Conservation (phyloP, 2,888 invertebrate genomes). For the Timema cristinae region DNA sequence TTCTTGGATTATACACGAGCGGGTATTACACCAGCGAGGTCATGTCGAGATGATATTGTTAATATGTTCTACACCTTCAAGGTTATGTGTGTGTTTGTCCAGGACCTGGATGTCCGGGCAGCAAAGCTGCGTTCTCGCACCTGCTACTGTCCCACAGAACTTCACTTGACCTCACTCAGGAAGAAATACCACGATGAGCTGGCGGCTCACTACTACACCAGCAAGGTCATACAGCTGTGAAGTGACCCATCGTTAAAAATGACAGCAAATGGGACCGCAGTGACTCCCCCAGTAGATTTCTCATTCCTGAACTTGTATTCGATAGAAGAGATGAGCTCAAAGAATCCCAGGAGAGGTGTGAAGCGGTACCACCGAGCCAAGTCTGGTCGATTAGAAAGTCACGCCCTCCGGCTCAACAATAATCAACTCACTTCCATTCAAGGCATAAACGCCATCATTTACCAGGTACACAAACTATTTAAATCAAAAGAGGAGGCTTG, state of each 20-base stretch:
- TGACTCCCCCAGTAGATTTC: constrained; percentile 35
- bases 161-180: constrained; percentile 11
- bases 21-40: no score
- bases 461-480: constrained; percentile 29
- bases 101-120: constrained; percentile 21
- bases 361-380: constrained; percentile 32
- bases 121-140: constrained; percentile 24
- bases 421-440: constrained; percentile 33
- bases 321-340: constrained; percentile 30
- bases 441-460: constrained; percentile 32
- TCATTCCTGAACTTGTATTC: constrained; percentile 34
- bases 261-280: background rate
- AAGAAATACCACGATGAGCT: constrained; percentile 10
- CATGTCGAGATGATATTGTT: no score
- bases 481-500: background rate
- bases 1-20: no score
- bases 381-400: constrained; percentile 33
- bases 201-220: no score
- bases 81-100: background rate
- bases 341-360: constrained; percentile 33
- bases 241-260: no score
- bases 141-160: constrained; percentile 20
- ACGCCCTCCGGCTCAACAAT: constrained; percentile 35
- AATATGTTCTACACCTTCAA: no score
- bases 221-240: no score